Evolutionary conservation across 2,797 vertebrate species (phyloP), one percentile per base, ranked within the genome.

Genomic region (Numenius phaeopus): DNA sequence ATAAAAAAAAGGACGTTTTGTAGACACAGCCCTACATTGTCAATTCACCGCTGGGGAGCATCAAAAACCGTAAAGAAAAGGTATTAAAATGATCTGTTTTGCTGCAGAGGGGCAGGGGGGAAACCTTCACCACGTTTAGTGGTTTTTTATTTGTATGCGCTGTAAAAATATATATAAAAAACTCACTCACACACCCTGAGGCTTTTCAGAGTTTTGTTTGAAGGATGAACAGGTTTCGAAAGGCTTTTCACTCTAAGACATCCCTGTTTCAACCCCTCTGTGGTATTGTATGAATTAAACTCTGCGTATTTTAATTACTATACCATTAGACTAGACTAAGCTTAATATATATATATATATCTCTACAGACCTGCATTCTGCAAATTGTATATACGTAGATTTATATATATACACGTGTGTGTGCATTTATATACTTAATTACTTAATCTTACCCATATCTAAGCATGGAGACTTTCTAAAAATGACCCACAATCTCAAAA

Each of bases 351-450:
- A 65, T 8, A 46, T 30, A 55, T 17, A 20, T 13, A 9, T 39
- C 26, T 64, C 40, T 24, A 27, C 6, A 93, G 26, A 65, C 1
- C 29, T 16, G 42, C 40, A n/a, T 44, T 77, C 67, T 80, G 22
- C 52, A 67, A 66, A 50, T 59, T 72, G 54, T 11, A n/a, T 27
- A 69, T 13, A 37, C 3, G 26, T 3, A 18, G 17, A 15, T 21
- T 22, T 22, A 16, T 17, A 6, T 2, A 0, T 16, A 2, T 2
- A 0, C 22, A 4, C 32, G 2, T 17, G 13, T 14, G 11, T 18
- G 1, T 16, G 30, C 10, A n/a, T 17, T 24, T n/a, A 57, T 17
- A 26, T 44, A 81, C 69, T 67, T 9, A 42, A 81, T 81, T 62
- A 69, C 59, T 80, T 83, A 23, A 81, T 64, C 22, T 62, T 59